A percentile compares a stretch with the other conserved stretches of the same genome.
phyloP scores from a whole-genome alignment of 2,113 vertebrate genomes.

The Aplodontia rufa region DNA sequence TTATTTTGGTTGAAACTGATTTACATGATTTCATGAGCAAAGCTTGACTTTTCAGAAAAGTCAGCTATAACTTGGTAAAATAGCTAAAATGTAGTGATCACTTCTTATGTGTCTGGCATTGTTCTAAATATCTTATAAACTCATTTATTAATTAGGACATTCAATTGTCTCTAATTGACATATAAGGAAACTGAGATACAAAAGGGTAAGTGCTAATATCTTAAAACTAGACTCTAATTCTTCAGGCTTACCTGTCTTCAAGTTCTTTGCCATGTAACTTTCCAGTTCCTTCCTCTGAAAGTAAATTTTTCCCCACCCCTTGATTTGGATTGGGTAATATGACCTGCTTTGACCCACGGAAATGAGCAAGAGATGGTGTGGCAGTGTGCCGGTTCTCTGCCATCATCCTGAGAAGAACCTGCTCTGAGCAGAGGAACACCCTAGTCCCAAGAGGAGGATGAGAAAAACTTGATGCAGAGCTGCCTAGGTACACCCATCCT shows the following conservation, averaged over 20 bases:
- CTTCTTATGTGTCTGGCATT: neutral
- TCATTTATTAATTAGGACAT: neutral
- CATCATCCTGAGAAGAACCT: neutral
- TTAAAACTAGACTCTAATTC: neutral
- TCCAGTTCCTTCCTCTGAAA: neutral
- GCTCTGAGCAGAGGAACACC: neutral
- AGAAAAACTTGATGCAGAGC: fast-evolving
- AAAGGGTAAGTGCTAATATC: neutral
- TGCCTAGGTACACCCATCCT: neutral
- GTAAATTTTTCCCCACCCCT: neutral
- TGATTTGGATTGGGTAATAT: neutral
- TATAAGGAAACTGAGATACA: neutral
- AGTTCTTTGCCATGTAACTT: neutral
- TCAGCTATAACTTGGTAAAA: neutral
- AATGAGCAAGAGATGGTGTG: fast-evolving
- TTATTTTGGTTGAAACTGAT: neutral
- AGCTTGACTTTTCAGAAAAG: neutral
- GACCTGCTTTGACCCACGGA: neutral
- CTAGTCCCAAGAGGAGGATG: no score
- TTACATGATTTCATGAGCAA: neutral
- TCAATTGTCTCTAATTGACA: neutral
- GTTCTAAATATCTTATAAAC: neutral
- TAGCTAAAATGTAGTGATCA: neutral
- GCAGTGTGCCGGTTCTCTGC: neutral
- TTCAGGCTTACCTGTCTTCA: neutral